These are phyloP conservation scores for Oreochromis tanganicae DNA, from an alignment of 2,113 vertebrate species.

Conservation along the genomic window DNA sequence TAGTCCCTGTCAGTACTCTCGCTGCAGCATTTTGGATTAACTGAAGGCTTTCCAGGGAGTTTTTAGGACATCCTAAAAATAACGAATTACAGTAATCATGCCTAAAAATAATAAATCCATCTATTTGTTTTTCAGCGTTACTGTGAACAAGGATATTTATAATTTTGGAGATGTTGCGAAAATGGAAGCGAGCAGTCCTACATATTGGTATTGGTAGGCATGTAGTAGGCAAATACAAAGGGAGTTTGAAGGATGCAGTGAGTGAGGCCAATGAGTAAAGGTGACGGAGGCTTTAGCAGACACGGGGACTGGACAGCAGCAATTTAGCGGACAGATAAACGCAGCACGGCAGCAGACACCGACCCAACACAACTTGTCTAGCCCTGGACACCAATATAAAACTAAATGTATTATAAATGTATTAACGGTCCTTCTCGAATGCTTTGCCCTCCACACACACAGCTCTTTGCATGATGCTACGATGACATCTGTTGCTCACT, in stretches of 20 bases:
- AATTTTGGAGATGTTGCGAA: not conserved
- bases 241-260: not conserved
- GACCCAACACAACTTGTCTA: not conserved
- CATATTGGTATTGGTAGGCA: not conserved
- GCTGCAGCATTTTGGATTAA: not conserved
- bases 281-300: not conserved
- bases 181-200: not conserved
- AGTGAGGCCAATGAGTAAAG: not conserved
- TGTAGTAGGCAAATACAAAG: not conserved
- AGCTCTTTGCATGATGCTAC: not conserved
- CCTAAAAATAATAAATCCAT: not conserved
- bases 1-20: not conserved
- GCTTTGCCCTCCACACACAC: not conserved
- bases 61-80: not conserved
- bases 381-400: not conserved
- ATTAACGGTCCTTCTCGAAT: not conserved
- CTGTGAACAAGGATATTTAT: not conserved
- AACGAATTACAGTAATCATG: not conserved
- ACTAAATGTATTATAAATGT: not conserved
- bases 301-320: not conserved
- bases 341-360: not conserved
- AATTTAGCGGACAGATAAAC: not conserved
- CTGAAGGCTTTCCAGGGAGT: not conserved
- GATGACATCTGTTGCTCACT: constrained; percentile 10
- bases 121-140: not conserved